A percentile compares a stretch with the other conserved stretches of the same genome.
Conservation (phyloP, 2,888 invertebrate species). For the Lasioglossum lativentre region DNA sequence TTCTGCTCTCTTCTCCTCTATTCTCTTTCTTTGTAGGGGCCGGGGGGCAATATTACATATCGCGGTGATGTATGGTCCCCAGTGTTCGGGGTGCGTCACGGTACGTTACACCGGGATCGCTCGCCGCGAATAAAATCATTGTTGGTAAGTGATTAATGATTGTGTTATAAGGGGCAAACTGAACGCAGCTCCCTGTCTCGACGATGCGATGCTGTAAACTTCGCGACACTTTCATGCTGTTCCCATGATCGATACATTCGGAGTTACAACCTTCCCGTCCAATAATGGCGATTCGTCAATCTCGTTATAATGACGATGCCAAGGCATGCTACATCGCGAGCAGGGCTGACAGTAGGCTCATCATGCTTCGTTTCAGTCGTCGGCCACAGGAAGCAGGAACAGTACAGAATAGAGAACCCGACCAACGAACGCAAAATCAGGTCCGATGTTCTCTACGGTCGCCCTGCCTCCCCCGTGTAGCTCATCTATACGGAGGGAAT, state of each 20-base stretch:
- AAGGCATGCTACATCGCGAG: neutral
- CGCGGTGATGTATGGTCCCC: slow-evolving; percentile 73
- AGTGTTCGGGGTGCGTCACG: slow-evolving; percentile 71
- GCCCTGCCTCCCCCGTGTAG: neutral
- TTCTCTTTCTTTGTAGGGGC: slow-evolving; percentile 51
- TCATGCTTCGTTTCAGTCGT: neutral
- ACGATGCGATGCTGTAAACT: slow-evolving; percentile 57
- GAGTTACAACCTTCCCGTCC: slow-evolving; percentile 2
- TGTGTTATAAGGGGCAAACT: slow-evolving; percentile 67
- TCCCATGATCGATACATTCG: slow-evolving; percentile 58
- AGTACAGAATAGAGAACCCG: too few relatives aligned
- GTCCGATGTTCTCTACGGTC: neutral
- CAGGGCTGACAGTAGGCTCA: neutral
- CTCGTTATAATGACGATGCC: neutral
- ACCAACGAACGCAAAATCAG: neutral
- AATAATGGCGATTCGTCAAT: slow-evolving; percentile 9
- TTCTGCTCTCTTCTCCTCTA: slow-evolving; percentile 28
- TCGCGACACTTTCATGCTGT: slow-evolving; percentile 65
- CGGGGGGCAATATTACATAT: slow-evolving; percentile 70
- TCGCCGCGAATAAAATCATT: slow-evolving; percentile 82
- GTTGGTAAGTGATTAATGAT: slow-evolving; percentile 79
- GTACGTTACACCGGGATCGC: slow-evolving; percentile 75
- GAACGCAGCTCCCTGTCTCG: slow-evolving; percentile 62
- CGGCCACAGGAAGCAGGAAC: neutral
- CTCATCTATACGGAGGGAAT: neutral